These are phyloP conservation scores for Ctena decussata DNA, from an alignment of 2,888 invertebrate genomes.

Conservation along the genomic window DNA sequence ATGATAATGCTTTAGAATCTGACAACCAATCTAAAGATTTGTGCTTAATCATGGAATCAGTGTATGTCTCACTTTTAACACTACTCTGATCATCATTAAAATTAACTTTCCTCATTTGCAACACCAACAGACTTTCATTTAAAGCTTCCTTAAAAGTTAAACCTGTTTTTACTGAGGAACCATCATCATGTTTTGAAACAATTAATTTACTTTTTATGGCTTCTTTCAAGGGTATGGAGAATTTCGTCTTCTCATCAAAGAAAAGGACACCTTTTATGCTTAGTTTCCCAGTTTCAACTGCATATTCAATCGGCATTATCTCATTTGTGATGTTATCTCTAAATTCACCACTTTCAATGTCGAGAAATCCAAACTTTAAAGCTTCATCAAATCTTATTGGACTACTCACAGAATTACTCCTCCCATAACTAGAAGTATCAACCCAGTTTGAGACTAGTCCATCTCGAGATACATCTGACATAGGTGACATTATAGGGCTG, in stretches of 20 bases:
- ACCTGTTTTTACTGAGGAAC: background rate
- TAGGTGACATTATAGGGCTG: background rate
- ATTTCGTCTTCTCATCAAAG: slow-evolving; percentile 49
- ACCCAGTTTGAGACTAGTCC: slow-evolving; percentile 8
- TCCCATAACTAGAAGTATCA: background rate
- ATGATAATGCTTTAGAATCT: slow-evolving; percentile 72
- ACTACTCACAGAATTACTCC: slow-evolving; percentile 52
- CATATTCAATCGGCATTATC: slow-evolving; percentile 90
- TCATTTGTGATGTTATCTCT: slow-evolving; percentile 65
- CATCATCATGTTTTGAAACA: background rate
- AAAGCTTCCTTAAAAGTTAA: slow-evolving; percentile 66
- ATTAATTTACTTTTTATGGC: slow-evolving; percentile 54
- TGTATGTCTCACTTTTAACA: slow-evolving; percentile 61
- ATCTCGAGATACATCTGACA: background rate
- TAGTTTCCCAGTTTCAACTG: slow-evolving; percentile 92
- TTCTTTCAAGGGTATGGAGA: slow-evolving; percentile 57
- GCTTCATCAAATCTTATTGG: slow-evolving; percentile 70
- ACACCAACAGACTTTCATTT: slow-evolving; percentile 47
- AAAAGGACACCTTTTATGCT: slow-evolving; percentile 88
- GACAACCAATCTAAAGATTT: slow-evolving; percentile 66
- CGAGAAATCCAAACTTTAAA: slow-evolving; percentile 66
- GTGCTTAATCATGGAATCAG: slow-evolving; percentile 41
- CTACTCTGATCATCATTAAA: slow-evolving; percentile 47
- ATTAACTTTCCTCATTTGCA: slow-evolving; percentile 31
- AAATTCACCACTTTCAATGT: slow-evolving; percentile 67